Percentiles rank a stretch among this genome's conserved stretches.
Evolutionary conservation across 2,888 invertebrate genomes (phyloP).

Genomic region (Polyommatus iphigenia): DNA sequence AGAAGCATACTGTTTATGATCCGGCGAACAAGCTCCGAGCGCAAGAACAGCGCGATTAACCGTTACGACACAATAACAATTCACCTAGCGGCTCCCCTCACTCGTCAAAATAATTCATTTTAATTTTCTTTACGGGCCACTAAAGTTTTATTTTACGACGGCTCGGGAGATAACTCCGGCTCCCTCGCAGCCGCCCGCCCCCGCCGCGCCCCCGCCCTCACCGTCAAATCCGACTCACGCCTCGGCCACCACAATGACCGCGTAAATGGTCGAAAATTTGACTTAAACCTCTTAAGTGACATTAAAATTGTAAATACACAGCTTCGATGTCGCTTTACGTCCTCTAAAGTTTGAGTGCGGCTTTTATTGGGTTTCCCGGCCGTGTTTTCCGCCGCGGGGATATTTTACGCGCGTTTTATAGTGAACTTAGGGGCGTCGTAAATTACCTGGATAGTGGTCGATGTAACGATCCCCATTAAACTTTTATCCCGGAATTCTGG

Average conservation of each 20-base stretch:
- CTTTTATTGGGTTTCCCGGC: slow-evolving; percentile 26
- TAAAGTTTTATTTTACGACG: slow-evolving; percentile 80
- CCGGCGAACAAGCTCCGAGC: slow-evolving; percentile 50
- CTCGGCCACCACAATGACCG: slow-evolving; percentile 35
- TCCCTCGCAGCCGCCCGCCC: slow-evolving; percentile 71
- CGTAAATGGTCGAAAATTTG: slow-evolving; percentile 42
- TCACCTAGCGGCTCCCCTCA: slow-evolving; percentile 62
- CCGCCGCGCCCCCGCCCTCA: slow-evolving; percentile 42
- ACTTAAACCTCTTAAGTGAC: slow-evolving; percentile 39
- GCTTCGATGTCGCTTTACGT: slow-evolving; percentile 25
- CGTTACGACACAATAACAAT: slow-evolving; percentile 64
- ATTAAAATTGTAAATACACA: slow-evolving; percentile 33
- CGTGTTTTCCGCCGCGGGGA: slow-evolving; percentile 21
- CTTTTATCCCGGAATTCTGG: slow-evolving; percentile 18
- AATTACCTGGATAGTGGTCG: slow-evolving; percentile 29
- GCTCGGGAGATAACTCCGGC: slow-evolving; percentile 73
- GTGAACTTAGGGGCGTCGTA: neutral
- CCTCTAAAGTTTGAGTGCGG: slow-evolving; percentile 31
- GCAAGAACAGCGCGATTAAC: slow-evolving; percentile 67
- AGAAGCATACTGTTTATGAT: slow-evolving; percentile 11
- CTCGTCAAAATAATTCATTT: slow-evolving; percentile 81
- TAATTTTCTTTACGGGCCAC: slow-evolving; percentile 79
- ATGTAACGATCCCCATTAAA: slow-evolving; percentile 23
- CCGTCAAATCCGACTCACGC: slow-evolving; percentile 36
- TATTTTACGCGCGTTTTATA: slow-evolving; percentile 37